phyloP scores from a whole-genome alignment of 2,888 invertebrate genomes.

The Nemotelus nigrinus region DNA sequence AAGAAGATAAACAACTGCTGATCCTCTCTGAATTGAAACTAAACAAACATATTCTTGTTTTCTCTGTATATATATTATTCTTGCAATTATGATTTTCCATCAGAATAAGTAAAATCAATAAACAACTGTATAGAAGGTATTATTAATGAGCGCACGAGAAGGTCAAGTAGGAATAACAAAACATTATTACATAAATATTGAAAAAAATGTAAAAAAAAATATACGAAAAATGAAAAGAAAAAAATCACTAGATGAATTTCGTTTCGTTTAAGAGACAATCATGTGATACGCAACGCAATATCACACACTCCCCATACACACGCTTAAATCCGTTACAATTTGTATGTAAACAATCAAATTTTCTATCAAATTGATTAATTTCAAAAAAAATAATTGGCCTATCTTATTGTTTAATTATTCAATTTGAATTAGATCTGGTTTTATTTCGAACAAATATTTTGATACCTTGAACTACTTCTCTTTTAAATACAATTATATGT shows the following conservation, averaged over 20 bases:
- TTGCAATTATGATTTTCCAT: too few species aligned
- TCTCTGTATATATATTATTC: too few species aligned
- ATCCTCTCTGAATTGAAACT: too few species aligned
- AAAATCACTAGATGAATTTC: constrained; percentile 38
- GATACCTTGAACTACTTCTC: not conserved
- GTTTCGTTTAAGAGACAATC: constrained; percentile 45
- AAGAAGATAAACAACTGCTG: too few species aligned
- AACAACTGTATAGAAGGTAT: too few species aligned
- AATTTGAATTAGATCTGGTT: not conserved
- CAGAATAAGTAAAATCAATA: too few species aligned
- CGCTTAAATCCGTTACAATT: constrained; percentile 33
- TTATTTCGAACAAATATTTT: not conserved
- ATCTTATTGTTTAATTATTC: not conserved
- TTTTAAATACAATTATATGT: not conserved
- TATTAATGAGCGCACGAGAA: too few species aligned
- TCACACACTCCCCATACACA: constrained; percentile 32
- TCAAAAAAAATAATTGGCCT: not conserved
- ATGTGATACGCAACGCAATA: constrained; percentile 42
- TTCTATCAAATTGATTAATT: not conserved
- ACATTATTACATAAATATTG: constrained; percentile 4
- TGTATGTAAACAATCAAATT: not conserved
- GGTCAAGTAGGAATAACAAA: too few species aligned
- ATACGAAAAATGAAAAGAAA: not conserved
- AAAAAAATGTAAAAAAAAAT: not conserved
- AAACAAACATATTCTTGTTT: too few species aligned